phyloP scores from a whole-genome alignment of 1,140 invertebrate species.

The Mylabris phalerata region DNA sequence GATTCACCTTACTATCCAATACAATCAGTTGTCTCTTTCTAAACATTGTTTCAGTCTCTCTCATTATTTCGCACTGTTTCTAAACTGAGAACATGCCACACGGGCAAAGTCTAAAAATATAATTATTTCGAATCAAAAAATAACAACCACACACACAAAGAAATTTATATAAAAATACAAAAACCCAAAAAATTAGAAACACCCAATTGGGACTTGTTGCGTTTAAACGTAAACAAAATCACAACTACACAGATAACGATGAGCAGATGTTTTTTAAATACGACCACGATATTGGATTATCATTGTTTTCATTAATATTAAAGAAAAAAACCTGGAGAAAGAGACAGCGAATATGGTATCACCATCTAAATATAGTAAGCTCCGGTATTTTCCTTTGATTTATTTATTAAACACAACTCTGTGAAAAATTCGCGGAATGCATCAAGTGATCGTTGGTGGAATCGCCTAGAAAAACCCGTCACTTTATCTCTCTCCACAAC shows the following conservation, averaged over 20 bases:
- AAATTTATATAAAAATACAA: too few relatives aligned
- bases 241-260: too few relatives aligned
- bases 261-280: too few relatives aligned
- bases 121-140: not conserved
- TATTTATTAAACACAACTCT: not conserved
- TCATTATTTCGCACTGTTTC: conserved; percentile 12
- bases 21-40: conserved; percentile 32
- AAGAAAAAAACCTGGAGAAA: too few relatives aligned
- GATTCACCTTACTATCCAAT: conserved; percentile 32
- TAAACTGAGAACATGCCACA: conserved; percentile 23
- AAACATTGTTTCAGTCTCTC: conserved; percentile 8
- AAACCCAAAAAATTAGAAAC: too few relatives aligned
- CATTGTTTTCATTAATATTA: too few relatives aligned
- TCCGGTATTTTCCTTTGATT: not conserved
- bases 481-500: not conserved
- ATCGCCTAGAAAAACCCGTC: conserved; percentile 3
- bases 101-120: conserved; percentile 28
- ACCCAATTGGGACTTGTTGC: too few relatives aligned
- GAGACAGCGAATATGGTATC: not conserved
- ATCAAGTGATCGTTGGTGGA: not conserved
- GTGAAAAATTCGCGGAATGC: conserved; percentile 6
- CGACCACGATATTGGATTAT: too few relatives aligned
- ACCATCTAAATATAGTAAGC: conserved; percentile 11
- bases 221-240: too few relatives aligned
- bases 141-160: too few relatives aligned